Evolutionary conservation across 1,140 invertebrate species (phyloP).

Genomic region (Bombyx mori): ASM3026992v2 NC_085110.1:6635001-6635500

Average conservation of each 20-base stretch:
- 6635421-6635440: conserved; percentile 11
- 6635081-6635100: too few species aligned
- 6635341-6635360: conserved; percentile 37
- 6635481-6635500: conserved; percentile 24
- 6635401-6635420: conserved; percentile 27
- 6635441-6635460: conserved; percentile 14
- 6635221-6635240: conserved; percentile 13
- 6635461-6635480: conserved; percentile 24
- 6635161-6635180: too few species aligned
- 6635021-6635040: too few species aligned
- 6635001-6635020: too few species aligned
- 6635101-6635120: too few species aligned
- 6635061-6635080: too few species aligned
- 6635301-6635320: background rate
- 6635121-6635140: too few species aligned
- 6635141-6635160: too few species aligned
- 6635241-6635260: conserved; percentile 9
- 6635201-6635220: conserved; percentile 19
- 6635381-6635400: conserved; percentile 40
- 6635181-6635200: too few species aligned
- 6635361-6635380: conserved; percentile 22
- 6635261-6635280: conserved; percentile 3
- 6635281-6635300: conserved; percentile 6
- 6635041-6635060: too few species aligned
- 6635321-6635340: conserved; percentile 15